Percentiles rank a stretch among this genome's conserved stretches.
Conservation (phyloP, 2,888 invertebrate species). For the Apotomis turbidana region DNA sequence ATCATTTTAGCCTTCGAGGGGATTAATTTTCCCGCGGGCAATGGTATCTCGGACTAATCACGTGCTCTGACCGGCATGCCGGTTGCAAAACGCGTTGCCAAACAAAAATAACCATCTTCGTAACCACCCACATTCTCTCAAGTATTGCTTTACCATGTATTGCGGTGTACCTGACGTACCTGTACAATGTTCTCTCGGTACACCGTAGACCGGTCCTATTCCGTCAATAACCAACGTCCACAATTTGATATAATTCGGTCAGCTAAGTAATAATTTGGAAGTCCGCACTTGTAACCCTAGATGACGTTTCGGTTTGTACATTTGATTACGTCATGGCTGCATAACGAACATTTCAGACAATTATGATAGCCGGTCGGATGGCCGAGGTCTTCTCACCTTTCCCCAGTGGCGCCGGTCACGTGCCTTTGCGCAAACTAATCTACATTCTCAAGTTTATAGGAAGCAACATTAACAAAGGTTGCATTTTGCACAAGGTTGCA, state of each 20-base stretch:
- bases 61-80: constrained; percentile 44
- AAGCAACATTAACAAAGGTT: constrained; percentile 48
- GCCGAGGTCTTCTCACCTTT: constrained; percentile 41
- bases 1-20: constrained; percentile 12
- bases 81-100: constrained; percentile 49
- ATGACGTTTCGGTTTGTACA: constrained; percentile 27
- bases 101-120: constrained; percentile 54
- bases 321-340: constrained; percentile 34
- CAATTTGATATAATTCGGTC: constrained; percentile 27
- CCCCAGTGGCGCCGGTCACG: constrained; percentile 42
- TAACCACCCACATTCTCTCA: constrained; percentile 50
- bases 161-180: too few species aligned
- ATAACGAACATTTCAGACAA: constrained; percentile 31
- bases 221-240: constrained; percentile 22
- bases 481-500: constrained; percentile 30
- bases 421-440: constrained; percentile 56
- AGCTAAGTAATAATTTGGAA: constrained; percentile 22
- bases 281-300: constrained; percentile 27
- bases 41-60: constrained; percentile 41
- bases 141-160: constrained; percentile 32
- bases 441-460: constrained; percentile 50
- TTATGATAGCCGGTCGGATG: constrained; percentile 27
- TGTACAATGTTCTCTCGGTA: constrained; percentile 8
- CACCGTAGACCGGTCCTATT: constrained; percentile 8
- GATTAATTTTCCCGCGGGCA: constrained; percentile 8